A percentile compares a stretch with the other conserved stretches of the same genome.
Conservation (phyloP, 37 sponge, comb jelly and placozoan genomes). For the Mnemiopsis leidyi region DNA sequence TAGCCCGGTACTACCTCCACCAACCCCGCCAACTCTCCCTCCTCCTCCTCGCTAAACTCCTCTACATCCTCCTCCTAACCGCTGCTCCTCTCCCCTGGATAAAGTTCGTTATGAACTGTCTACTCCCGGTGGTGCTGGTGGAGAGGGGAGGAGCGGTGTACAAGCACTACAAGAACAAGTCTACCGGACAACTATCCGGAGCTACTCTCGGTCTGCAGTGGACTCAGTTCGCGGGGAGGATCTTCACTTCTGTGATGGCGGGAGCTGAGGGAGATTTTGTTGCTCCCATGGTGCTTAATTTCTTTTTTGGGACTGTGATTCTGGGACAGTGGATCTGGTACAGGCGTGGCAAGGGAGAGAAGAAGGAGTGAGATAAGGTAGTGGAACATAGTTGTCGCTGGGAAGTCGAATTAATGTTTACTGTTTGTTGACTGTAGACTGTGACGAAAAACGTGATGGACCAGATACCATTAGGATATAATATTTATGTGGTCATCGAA, state of each 20-base stretch:
- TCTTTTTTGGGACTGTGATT: conserved; percentile 13
- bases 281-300: conserved; percentile 10
- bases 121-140: conserved; percentile 20
- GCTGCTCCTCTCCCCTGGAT: neutral
- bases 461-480: no score
- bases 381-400: no score
- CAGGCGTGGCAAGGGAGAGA: neutral
- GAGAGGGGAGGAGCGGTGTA: neutral
- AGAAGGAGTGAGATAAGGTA: neutral
- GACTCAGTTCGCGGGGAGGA: conserved; percentile 27
- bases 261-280: conserved; percentile 47
- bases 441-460: no score
- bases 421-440: no score
- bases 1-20: conserved; percentile 39
- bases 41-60: neutral
- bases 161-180: neutral
- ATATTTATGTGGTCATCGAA: no score
- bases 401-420: no score
- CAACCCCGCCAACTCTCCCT: neutral
- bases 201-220: conserved; percentile 42
- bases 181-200: conserved; percentile 13
- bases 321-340: neutral
- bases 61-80: neutral
- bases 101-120: conserved; percentile 28
- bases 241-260: neutral